Evolutionary conservation across 2,113 vertebrate genomes (phyloP).

Genomic region (Megaleporinus macrocephalus): DNA sequence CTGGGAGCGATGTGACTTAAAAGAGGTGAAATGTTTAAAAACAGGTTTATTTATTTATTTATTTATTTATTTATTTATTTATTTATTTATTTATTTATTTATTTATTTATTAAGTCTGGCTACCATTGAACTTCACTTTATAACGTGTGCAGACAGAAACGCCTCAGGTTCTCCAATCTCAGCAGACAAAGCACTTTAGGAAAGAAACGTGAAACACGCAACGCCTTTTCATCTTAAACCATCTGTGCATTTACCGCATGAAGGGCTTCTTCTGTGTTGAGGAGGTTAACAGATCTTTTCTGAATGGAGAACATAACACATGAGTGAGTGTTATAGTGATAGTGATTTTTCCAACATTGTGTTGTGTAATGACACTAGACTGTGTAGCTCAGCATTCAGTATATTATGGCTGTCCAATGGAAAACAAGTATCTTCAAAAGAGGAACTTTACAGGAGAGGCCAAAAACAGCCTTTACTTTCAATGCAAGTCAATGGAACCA

Average conservation of each 20-base stretch:
- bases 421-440: too few relatives aligned
- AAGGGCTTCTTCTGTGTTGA: not conserved
- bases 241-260: not conserved
- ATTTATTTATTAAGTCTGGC: not conserved
- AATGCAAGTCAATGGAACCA: too few relatives aligned
- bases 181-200: slow-evolving; percentile 43
- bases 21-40: slow-evolving; percentile 45
- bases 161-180: slow-evolving; percentile 50
- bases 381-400: too few relatives aligned
- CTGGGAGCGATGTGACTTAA: not conserved
- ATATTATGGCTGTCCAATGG: too few relatives aligned
- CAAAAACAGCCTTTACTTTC: too few relatives aligned
- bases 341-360: too few relatives aligned
- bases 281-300: slow-evolving; percentile 32
- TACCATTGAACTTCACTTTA: slow-evolving; percentile 45
- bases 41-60: slow-evolving; percentile 10
- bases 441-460: too few relatives aligned
- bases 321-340: too few relatives aligned
- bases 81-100: slow-evolving; percentile 3
- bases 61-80: slow-evolving; percentile 12
- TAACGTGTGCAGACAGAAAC: slow-evolving; percentile 53
- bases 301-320: slow-evolving; percentile 46
- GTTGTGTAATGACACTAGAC: too few relatives aligned
- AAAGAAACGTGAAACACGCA: slow-evolving; percentile 20
- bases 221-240: slow-evolving; percentile 30